Conservation (phyloP, 2,797 vertebrate species). For the Anolis apletophallus region DNA sequence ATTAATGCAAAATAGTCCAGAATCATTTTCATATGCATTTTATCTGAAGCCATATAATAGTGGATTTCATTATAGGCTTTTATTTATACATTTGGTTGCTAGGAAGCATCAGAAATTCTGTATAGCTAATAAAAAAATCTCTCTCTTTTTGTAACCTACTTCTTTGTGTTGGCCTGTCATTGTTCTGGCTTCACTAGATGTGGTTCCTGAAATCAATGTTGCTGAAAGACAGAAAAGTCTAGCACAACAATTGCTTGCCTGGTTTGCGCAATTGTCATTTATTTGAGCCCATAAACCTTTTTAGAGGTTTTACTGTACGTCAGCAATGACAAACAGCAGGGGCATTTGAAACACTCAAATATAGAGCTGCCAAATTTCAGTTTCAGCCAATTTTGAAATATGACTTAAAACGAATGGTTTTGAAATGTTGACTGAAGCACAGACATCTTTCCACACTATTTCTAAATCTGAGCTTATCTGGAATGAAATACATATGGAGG, state of each 20-base stretch:
- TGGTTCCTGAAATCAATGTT: constrained; percentile 4
- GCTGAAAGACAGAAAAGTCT: background rate
- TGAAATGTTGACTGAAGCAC: background rate
- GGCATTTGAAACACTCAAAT: background rate
- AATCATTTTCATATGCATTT: background rate
- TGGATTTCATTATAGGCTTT: background rate
- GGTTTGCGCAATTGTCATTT: background rate
- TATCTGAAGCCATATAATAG: background rate
- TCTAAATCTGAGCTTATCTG: background rate
- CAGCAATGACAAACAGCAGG: background rate
- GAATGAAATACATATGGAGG: background rate
- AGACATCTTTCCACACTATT: background rate
- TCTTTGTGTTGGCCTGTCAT: background rate
- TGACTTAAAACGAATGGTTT: background rate
- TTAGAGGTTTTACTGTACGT: background rate
- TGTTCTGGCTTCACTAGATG: background rate
- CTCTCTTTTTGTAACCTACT: no score
- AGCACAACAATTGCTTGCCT: background rate
- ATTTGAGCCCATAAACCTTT: constrained; percentile 3
- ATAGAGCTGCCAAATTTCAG: background rate
- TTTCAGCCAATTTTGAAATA: constrained; percentile 3
- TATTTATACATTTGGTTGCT: constrained; percentile 4
- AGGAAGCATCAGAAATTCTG: background rate
- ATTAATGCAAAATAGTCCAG: background rate
- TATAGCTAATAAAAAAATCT: background rate